Percentiles rank a stretch among this genome's conserved stretches.
Conservation (phyloP, 2,797 vertebrate genomes). For the Coregonus ussuriensis region DNA sequence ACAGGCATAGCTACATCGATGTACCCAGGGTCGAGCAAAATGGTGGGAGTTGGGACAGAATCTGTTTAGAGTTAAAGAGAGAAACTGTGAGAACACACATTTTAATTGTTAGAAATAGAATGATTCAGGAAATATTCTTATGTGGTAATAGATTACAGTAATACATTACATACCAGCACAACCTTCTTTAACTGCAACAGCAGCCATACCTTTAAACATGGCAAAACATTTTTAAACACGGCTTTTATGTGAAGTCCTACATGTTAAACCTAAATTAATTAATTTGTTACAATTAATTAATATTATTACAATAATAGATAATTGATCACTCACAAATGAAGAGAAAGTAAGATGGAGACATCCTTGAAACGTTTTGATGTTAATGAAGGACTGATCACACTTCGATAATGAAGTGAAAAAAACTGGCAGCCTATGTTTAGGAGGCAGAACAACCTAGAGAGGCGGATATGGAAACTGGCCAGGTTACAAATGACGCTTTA, state of each 20-base stretch:
- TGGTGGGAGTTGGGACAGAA: background rate
- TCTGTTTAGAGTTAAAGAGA: background rate
- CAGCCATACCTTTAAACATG: background rate
- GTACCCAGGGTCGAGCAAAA: background rate
- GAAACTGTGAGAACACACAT: background rate
- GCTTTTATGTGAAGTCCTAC: background rate
- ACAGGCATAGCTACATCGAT: background rate
- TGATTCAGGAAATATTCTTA: background rate
- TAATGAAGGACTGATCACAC: no score
- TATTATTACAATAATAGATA: background rate
- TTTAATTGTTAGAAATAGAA: background rate
- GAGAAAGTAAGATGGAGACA: background rate
- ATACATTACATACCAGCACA: background rate
- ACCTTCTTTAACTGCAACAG: background rate
- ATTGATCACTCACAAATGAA: background rate
- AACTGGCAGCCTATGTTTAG: no score
- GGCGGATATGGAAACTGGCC: no score
- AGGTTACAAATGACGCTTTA: no score
- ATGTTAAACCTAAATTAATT: background rate
- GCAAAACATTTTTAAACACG: background rate
- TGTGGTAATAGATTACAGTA: background rate
- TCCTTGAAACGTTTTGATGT: background rate
- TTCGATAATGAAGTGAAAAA: no score
- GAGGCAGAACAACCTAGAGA: no score
- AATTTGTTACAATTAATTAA: background rate